Base-by-base conservation (phyloP, 2,113 vertebrate species). In the Patagioenas fasciata region DNA sequence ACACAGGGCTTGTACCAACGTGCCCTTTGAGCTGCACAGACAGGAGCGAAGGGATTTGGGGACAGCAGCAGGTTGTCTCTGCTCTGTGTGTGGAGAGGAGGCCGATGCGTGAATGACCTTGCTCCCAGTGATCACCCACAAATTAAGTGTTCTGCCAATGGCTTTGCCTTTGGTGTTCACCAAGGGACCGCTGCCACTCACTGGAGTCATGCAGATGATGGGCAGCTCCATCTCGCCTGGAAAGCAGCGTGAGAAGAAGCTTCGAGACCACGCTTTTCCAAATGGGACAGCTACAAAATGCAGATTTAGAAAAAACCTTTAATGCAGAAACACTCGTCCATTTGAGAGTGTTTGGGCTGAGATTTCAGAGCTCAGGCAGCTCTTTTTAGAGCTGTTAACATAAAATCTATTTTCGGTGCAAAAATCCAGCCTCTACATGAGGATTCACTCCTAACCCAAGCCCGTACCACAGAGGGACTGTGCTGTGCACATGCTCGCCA, bases 1-100 rank as follows among this genome's bases (percentile, higher is more conserved):
- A 0, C 32, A 14, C 32, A 15, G 34, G 26, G 13, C 51, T 53
- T 10, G 26, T 48, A 13, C 36, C 69, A 34, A 18, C 0, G 3
- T 4, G 9, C 36, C 71, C 77, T 57, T 15, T 25, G 32, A 47
- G 50, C 2, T 44, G 14, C 29, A 2, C 56, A 44, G 71, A 26
- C 17, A 24, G 32, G 0, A 21, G 31, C 25, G 57, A 48, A 34
- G 26, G 69, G 57, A 38, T 34, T 53, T 29, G 31, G 38, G 32
- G 40, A 44, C 57, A 58, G 51, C 51, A 71, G 66, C 6, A 5
- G 25, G 24, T 32, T 83, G 57, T 53, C 48, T 64, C 53, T 47
- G 58, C 64, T 93, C 34, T 72, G 31, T 32, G 23, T 13, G 42
- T 25, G 6, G 72, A 40, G 19, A 75, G 34, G 66, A 61, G 24